Evolutionary conservation across 2,888 invertebrate species (phyloP).

Genomic region (Drosophila tanythrix): DNA sequence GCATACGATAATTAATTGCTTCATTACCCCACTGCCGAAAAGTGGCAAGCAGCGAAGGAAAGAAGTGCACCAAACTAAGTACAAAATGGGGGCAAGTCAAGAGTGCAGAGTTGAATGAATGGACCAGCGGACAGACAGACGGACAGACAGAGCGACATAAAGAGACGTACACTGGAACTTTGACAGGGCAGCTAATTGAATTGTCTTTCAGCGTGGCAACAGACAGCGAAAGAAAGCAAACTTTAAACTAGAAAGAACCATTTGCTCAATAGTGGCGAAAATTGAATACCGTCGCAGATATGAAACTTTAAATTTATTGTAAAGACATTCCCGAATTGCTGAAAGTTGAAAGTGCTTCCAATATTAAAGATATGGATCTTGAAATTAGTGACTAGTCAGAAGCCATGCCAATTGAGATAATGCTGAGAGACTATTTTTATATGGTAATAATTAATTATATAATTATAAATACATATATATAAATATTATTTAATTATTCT

Average conservation of each 20-base stretch:
- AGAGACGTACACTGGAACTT: slow-evolving; percentile 62
- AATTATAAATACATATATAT: too few relatives aligned
- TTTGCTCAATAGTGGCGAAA: not conserved
- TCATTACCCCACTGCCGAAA: slow-evolving; percentile 64
- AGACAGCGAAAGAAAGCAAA: slow-evolving; percentile 13
- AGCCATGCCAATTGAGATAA: not conserved
- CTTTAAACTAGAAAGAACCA: not conserved
- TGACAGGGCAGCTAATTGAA: slow-evolving; percentile 82
- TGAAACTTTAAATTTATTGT: not conserved
- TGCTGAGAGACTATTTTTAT: not conserved
- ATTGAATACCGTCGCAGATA: not conserved
- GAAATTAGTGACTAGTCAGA: not conserved
- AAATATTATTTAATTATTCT: too few relatives aligned
- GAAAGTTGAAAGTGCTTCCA: not conserved
- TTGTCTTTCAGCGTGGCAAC: slow-evolving; percentile 52
- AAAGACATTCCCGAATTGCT: not conserved
- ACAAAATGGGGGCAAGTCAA: slow-evolving; percentile 22
- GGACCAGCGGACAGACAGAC: slow-evolving; percentile 19
- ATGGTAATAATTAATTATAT: not conserved
- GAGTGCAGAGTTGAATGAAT: slow-evolving; percentile 31
- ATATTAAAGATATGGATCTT: not conserved
- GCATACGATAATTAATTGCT: slow-evolving; percentile 74
- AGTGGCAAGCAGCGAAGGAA: slow-evolving; percentile 20
- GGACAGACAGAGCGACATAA: not conserved
- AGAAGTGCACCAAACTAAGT: slow-evolving; percentile 29